Base-by-base conservation (phyloP, 2,888 invertebrate species). In the Hedychridium roseum region DNA sequence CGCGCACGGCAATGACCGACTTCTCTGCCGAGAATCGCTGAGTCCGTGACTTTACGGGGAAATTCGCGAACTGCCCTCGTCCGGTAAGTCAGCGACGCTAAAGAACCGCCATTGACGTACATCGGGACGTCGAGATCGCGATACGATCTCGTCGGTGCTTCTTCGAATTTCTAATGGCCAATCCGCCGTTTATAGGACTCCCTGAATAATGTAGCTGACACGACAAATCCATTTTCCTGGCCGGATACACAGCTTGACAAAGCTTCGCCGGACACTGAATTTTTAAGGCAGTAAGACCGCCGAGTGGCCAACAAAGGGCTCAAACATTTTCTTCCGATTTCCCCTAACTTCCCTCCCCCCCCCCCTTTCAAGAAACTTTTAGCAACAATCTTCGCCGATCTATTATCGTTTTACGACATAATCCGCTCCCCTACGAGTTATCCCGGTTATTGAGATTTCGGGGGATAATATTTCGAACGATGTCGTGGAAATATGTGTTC, bases 11-110 rank as follows among this genome's bases (percentile, higher is more conserved):
- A 41, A 51, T 53, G 60, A 57, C 54, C 62, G 62, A 54, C 54
- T 62, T 62, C 47, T 54, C 44, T 50, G 28, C 36, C 52, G 62
- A 52, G 57, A 62, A 62, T 57, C 60, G 60, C 60, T 54, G 62
- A 62, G 54, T 44, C 49, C 52, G 40, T n/a, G 50, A 42, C 41
- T 60, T 61, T 61, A 34, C 49, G 11, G 37, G 17, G 31, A 46
- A 43, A 23, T 41, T 37, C 31, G 30, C 37, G 42, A 32, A 9
- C 23, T 5, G 37, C 34, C 50, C 50, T 41, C 38, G 37, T 43
- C 6, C 16, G 15, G 12, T 3, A 21, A 11, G 14, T 35, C 12
- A 9, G 14, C 3, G 28, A 27, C 12, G n/a, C n/a, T n/a, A n/a
- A n/a, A n/a, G n/a, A n/a, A n/a, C n/a, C n/a, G n/a, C n/a, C n/a